These are phyloP conservation scores for Diadophis punctatus DNA, from an alignment of 2,113 vertebrate species.

Conservation along the genomic window DNA sequence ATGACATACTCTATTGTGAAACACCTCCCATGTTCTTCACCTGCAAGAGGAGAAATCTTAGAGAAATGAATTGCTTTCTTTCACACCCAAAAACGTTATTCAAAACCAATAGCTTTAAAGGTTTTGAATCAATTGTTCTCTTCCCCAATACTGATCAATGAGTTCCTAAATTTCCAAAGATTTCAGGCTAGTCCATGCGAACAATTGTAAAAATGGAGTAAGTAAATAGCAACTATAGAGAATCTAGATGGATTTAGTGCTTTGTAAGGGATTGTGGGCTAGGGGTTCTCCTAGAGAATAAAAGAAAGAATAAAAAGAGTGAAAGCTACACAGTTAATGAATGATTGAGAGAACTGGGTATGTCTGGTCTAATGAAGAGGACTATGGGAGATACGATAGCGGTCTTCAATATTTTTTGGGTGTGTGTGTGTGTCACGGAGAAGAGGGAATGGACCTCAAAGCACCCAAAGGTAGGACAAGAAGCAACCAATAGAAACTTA, in stretches of 20 bases:
- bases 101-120: not conserved
- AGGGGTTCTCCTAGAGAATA: not conserved
- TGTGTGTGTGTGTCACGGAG: not conserved
- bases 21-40: conserved; percentile 89
- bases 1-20: conserved; percentile 96
- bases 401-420: not conserved
- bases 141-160: not conserved
- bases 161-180: too few species aligned
- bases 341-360: not conserved
- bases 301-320: not conserved
- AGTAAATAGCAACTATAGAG: not conserved
- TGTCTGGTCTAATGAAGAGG: not conserved
- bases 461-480: not conserved
- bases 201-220: not conserved
- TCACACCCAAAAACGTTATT: not conserved
- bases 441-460: not conserved
- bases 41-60: conserved; percentile 61
- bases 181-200: not conserved
- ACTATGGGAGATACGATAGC: not conserved
- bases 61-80: not conserved
- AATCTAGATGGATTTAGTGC: not conserved
- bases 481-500: not conserved
- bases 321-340: not conserved
- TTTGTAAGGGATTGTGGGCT: not conserved
- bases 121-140: not conserved